Evolutionary conservation across 2,113 vertebrate species (phyloP).

Genomic region (Stomatorhinus ivindoensis): DNA sequence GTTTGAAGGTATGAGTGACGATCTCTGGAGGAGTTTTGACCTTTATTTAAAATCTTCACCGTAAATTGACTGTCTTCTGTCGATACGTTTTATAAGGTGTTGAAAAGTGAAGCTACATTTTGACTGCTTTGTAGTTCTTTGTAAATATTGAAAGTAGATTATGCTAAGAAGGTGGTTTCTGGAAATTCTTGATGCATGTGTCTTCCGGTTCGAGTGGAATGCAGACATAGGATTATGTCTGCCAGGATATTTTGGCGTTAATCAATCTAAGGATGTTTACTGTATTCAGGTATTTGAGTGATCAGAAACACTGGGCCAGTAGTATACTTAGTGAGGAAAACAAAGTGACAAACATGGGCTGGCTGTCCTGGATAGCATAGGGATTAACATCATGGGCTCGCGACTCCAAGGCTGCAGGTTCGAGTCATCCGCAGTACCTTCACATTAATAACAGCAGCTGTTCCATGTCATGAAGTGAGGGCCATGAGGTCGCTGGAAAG

Average conservation of each 20-base stretch:
- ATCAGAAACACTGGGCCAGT: background rate
- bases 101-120: background rate
- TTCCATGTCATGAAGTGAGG: background rate
- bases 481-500: no score
- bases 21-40: background rate
- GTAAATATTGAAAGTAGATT: background rate
- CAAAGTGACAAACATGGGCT: background rate
- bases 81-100: background rate
- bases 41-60: background rate
- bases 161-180: background rate
- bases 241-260: background rate
- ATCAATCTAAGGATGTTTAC: background rate
- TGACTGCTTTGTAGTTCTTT: background rate
- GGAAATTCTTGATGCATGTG: background rate
- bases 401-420: background rate
- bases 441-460: background rate
- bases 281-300: background rate
- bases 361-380: background rate
- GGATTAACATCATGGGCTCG: background rate
- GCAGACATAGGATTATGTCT: background rate
- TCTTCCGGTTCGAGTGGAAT: background rate
- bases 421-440: background rate
- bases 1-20: background rate
- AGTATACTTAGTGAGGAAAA: background rate
- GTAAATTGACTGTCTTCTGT: background rate